These are phyloP conservation scores for Drosophila littoralis DNA, from an alignment of 1,140 invertebrate species.

Conservation along the genomic window DNA sequence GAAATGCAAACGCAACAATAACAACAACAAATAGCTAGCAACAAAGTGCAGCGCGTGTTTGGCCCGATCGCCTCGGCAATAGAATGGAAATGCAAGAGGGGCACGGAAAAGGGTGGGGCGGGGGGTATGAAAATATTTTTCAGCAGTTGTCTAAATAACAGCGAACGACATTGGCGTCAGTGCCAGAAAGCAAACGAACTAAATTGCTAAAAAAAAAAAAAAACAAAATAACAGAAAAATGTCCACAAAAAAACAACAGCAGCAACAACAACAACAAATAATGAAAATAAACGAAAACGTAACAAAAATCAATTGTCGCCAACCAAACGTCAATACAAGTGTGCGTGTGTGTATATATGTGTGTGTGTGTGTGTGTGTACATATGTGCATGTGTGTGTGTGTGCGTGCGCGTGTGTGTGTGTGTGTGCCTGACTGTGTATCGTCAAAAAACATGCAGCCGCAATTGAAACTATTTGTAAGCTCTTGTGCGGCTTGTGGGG, in stretches of 20 bases:
- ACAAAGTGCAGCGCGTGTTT: slow-evolving; percentile 75
- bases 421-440: slow-evolving; percentile 47
- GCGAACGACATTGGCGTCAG: slow-evolving; percentile 50
- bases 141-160: slow-evolving; percentile 80
- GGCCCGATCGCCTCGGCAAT: slow-evolving; percentile 44
- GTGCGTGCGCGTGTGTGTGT: background rate
- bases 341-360: slow-evolving; percentile 48
- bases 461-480: slow-evolving; percentile 74
- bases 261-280: slow-evolving; percentile 53
- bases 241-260: slow-evolving; percentile 35
- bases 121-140: slow-evolving; percentile 55
- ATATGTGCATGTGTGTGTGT: slow-evolving; percentile 17
- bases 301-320: slow-evolving; percentile 82
- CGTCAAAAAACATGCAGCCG: slow-evolving; percentile 72
- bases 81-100: slow-evolving; percentile 21
- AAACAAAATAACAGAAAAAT: slow-evolving; percentile 51
- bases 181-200: slow-evolving; percentile 80
- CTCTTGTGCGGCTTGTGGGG: background rate
- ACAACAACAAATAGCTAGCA: slow-evolving; percentile 38
- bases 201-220: slow-evolving; percentile 72
- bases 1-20: slow-evolving; percentile 26
- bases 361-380: slow-evolving; percentile 1
- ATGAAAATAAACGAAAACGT: slow-evolving; percentile 82
- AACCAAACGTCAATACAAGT: slow-evolving; percentile 81
- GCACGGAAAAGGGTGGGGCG: background rate